Base-by-base conservation (phyloP, 2,888 invertebrate genomes). In the Rhamphomyia laevipes region DNA sequence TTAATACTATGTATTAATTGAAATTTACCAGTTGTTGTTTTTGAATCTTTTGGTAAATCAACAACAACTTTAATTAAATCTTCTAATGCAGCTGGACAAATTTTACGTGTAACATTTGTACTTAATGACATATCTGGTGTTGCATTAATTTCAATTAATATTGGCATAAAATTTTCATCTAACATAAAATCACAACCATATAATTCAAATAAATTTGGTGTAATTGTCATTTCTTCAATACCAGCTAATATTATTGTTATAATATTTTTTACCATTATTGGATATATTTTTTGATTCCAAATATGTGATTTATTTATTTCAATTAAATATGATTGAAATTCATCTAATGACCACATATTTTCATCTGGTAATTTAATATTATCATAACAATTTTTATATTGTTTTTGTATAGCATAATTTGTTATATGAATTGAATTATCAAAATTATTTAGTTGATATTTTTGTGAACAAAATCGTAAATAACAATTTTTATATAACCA, bases 131-230 rank as follows among this genome's bases (percentile, higher is more conserved):
- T 78, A 67, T 90, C 85, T 0, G 93, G 93, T 62, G 84, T 83
- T 2, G 88, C 86, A 73, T 95, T 94, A 56, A 94, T 91, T 74
- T 95, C 94, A 59, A 95, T 86, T 52, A 94, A 71, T 84, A 91
- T 91, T 0, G 92, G 91, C 53, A 81, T 77, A 58, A 81, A 86
- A 59, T 88, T 82, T 60, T 90, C 84, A 50, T 87, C 85, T 35
- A 94, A 67, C 75, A 94, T 84, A 65, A 94, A 94, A 71, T 95
- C 94, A 47, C 92, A 92, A 7, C 93, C 94, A 63, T 89, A 93
- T 35, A 92, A 65, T 67, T 94, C 93, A 68, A 92, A 94, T 49
- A 85, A 82, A 60, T 86, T 86, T 60, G 78, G 78, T 52, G 80
- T 73, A 17, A 77, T 70, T 35, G 80, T 76, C 57, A 86, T 76